These are phyloP conservation scores for Myathropa florea DNA, from an alignment of 2,888 invertebrate species.

Conservation along the genomic window DNA sequence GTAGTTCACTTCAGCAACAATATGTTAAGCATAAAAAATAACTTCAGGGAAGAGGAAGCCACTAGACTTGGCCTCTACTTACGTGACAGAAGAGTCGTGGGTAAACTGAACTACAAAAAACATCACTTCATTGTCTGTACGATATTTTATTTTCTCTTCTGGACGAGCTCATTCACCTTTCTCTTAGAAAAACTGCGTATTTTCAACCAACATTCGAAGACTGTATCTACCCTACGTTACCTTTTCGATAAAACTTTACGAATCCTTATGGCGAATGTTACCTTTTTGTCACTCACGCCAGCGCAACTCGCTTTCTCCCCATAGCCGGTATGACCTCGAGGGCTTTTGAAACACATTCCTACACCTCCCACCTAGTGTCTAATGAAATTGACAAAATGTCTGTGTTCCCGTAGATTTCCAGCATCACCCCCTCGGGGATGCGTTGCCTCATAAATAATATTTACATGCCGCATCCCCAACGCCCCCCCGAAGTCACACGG, in stretches of 20 bases:
- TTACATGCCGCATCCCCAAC: not conserved
- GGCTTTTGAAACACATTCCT: not conserved
- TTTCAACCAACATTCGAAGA: too few relatives aligned
- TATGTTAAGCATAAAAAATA: too few relatives aligned
- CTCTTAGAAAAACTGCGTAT: too few relatives aligned
- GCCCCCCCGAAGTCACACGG: not conserved
- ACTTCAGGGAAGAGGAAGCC: too few relatives aligned
- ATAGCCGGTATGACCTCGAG: not conserved
- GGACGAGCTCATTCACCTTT: not conserved
- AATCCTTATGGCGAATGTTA: not conserved
- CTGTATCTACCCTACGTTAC: too few relatives aligned
- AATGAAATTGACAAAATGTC: not conserved
- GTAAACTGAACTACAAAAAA: too few relatives aligned
- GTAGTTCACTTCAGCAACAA: too few relatives aligned
- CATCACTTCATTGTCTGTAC: too few relatives aligned
- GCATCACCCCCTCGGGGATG: not conserved
- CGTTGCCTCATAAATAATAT: slow-evolving; percentile 25
- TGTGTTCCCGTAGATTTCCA: not conserved
- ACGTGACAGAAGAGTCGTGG: too few relatives aligned
- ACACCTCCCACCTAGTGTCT: not conserved
- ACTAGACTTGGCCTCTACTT: too few relatives aligned
- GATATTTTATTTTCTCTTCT: not conserved
- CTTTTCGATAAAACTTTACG: not conserved
- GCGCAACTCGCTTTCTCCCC: too few relatives aligned
- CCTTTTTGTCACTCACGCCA: not conserved